phyloP scores from a whole-genome alignment of 2,113 vertebrate species.

The Amazona guildingii region DNA sequence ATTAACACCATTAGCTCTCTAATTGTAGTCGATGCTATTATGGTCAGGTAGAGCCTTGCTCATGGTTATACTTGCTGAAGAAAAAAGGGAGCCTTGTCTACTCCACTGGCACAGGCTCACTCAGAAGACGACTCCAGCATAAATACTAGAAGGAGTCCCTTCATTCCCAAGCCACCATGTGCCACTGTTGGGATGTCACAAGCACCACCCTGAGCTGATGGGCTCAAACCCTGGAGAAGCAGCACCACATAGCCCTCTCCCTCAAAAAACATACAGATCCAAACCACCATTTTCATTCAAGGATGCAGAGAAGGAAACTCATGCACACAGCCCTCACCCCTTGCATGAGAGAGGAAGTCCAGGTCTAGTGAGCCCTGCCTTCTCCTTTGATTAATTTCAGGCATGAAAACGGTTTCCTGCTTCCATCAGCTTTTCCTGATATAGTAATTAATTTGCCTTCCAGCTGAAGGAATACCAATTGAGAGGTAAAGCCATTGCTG shows the following conservation, averaged over 20 bases:
- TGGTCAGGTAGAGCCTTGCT: background rate
- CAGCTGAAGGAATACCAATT: constrained; percentile 38
- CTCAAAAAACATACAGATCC: background rate
- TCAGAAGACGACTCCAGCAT: background rate
- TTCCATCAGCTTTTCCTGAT: constrained; percentile 62
- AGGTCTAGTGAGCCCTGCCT: background rate
- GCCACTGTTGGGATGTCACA: background rate
- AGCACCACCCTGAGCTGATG: background rate
- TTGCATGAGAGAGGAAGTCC: background rate
- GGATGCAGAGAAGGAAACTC: background rate
- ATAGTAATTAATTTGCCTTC: constrained; percentile 62
- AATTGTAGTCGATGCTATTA: background rate
- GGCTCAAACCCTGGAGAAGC: background rate
- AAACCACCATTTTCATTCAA: background rate
- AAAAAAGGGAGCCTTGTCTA: background rate
- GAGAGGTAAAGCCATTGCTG: constrained; percentile 20
- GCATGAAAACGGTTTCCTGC: constrained; percentile 38
- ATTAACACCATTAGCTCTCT: background rate
- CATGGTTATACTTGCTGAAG: background rate
- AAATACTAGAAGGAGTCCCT: background rate
- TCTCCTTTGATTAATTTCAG: constrained; percentile 51
- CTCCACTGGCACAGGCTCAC: background rate
- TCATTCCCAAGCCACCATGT: background rate
- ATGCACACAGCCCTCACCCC: background rate
- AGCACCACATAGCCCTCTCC: background rate